A percentile compares a stretch with the other conserved stretches of the same genome.
These are phyloP conservation scores for Ceyx cyanopectus DNA, from an alignment of 2,113 vertebrate genomes.

Conservation along the genomic window DNA sequence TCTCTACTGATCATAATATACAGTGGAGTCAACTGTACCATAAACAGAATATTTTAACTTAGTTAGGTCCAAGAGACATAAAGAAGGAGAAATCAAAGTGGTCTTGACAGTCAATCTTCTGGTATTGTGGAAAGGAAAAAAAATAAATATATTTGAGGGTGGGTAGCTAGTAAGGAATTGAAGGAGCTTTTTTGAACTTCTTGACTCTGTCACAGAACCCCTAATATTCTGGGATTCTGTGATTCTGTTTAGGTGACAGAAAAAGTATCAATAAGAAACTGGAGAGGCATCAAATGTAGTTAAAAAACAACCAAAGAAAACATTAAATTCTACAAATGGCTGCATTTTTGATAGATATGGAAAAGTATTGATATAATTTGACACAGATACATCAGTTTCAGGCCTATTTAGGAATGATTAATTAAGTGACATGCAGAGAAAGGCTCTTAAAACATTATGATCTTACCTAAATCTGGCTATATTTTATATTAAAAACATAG, in stretches of 20 bases:
- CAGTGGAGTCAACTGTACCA: background rate
- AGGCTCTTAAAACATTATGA: background rate
- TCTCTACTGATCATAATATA: background rate
- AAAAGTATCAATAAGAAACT: background rate
- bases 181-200: background rate
- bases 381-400: background rate
- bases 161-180: background rate
- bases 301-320: background rate
- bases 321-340: background rate
- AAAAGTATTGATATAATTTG: background rate
- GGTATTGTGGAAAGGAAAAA: fast-evolving
- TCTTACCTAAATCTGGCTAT: background rate
- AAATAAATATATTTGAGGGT: background rate
- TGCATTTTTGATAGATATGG: background rate
- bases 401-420: background rate
- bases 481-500: background rate
- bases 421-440: background rate
- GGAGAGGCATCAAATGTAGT: background rate
- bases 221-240: background rate
- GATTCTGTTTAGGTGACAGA: background rate
- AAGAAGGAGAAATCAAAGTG: background rate
- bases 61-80: background rate
- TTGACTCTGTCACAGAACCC: background rate
- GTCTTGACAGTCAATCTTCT: background rate
- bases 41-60: background rate